phyloP scores from a whole-genome alignment of 2,888 invertebrate genomes.

The Pseudococcus jackbeardsleyi region DNA sequence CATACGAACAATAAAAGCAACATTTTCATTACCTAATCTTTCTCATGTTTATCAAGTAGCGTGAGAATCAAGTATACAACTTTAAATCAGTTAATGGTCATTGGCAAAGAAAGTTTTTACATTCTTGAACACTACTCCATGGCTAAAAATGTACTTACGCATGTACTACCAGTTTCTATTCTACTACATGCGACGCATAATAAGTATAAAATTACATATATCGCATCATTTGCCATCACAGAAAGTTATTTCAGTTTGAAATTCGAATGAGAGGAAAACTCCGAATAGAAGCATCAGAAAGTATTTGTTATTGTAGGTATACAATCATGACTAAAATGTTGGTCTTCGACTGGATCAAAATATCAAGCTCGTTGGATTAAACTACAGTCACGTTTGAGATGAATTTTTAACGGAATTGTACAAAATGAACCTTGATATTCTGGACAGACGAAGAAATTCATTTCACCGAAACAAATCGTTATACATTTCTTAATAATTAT shows the following conservation, averaged over 20 bases:
- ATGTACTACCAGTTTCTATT: conserved; percentile 13
- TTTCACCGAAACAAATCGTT: neutral
- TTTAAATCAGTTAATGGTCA: conserved; percentile 30
- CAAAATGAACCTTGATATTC: neutral
- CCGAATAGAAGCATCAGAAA: neutral
- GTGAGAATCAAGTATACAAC: conserved; percentile 22
- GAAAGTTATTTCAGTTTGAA: neutral
- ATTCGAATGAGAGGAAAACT: neutral
- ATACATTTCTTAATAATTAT: neutral
- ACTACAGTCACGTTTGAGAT: neutral
- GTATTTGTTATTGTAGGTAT: neutral
- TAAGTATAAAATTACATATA: conserved; percentile 9
- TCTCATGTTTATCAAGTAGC: conserved; percentile 38
- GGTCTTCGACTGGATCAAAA: neutral
- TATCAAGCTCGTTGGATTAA: neutral
- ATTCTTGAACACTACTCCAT: neutral
- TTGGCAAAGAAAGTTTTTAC: conserved; percentile 40
- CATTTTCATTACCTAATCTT: conserved; percentile 43
- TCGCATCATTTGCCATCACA: neutral
- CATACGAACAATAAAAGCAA: conserved; percentile 20
- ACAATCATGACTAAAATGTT: neutral
- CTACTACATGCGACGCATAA: conserved; percentile 20
- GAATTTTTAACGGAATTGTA: neutral
- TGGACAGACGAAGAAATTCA: neutral
- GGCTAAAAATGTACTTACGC: neutral